Evolutionary conservation across 2,113 vertebrate genomes (phyloP), one percentile per base, ranked within the genome.

Genomic region (Piprites chloris): DNA sequence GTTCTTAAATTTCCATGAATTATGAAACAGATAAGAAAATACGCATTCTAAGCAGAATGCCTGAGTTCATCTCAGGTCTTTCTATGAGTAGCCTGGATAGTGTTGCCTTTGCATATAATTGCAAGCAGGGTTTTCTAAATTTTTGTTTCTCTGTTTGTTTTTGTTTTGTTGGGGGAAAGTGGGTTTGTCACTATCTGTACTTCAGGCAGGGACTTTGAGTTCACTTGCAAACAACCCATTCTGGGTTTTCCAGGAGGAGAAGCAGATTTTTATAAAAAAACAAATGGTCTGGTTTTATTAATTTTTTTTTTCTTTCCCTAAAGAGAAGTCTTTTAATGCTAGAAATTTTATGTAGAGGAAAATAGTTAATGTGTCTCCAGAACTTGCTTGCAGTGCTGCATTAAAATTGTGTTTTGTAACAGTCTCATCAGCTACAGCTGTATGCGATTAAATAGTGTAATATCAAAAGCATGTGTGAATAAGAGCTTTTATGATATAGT

Each of bases 401-500:
- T 96, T 97, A 94, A 97, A 97, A 95, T 87, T 95, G 96, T 97
- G 93, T 98, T 98, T 98, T 98, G 96, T 97, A 97, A 97, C 92
- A 95, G 96, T 97, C 96, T 98, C 97, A 95, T 97, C 97, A 97
- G 95, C 92, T 97, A 93, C 98, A 98, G 97, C 98, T 98, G 97
- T 96, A 95, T 97, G 97, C 91, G 97, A 98, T 98, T 98, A 98
- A 97, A 97, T 97, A 96, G 92, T 96, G 96, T 97, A 98, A 98
- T 98, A 98, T 98, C 97, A 97, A 98, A 98, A 97, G 97, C 98
- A 98, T 97, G 97, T 98, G 97, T 97, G 96, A 97, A 97, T 95
- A 96, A 96, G 95, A 94, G 72, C 89, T 97, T 97, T 97, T 97
- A 96, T 97, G 94, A 96, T 98, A 97, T 97, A 97, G 96, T 93